Base-by-base conservation (phyloP, 2,888 invertebrate genomes). In the Caenorhabditis sp. region DNA sequence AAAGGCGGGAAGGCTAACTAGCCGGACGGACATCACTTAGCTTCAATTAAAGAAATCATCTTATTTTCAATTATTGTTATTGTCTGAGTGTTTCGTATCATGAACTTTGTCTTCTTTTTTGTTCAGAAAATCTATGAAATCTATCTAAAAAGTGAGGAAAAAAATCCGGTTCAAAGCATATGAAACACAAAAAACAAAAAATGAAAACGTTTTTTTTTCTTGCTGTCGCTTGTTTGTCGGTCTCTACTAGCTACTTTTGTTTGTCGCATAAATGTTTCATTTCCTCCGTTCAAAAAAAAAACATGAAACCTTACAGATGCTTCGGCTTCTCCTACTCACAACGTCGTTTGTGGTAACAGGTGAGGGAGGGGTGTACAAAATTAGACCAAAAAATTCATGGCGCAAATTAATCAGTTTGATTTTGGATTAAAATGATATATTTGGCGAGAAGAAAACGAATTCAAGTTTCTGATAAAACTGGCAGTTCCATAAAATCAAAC, bases 311-410 rank as follows among this genome's bases (percentile, higher is more conserved):
- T 62, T 67, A 19, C 58, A 66, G 69, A 74, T 69, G 69, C 74
- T 74, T 58, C 74, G 68, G 68, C 68, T 68, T 68, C 73, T 73
- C 68, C 67, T 68, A 36, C 67, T 72, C 31, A 58, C 53, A 31
- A 64, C 66, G 58, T 67, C 65, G 50, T 43, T 74, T 14, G 53
- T 53, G 19, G 31, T 64, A 17, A 57, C 60, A 37, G 58, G 57
- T 58, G 10, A n/a, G 57, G 10, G 17, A 10, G 19, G 19, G n/a
- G n/a, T n/a, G n/a, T n/a, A n/a, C n/a, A 37, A 37, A 37, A 37
- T n/a, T n/a, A n/a, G n/a, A n/a, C 14, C 37, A 8, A 37, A 37
- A 37, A 10, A 37, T 37, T 14, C 14, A 37, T 8, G 8, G 8
- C 14, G 8, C 37, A 37, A 37, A 37, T 10, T 37, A 37, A 10